Percentiles rank a stretch among this genome's conserved stretches.
These are phyloP conservation scores for Onychorhynchus coronatus DNA, from an alignment of 2,113 vertebrate genomes.

Conservation along the genomic window DNA sequence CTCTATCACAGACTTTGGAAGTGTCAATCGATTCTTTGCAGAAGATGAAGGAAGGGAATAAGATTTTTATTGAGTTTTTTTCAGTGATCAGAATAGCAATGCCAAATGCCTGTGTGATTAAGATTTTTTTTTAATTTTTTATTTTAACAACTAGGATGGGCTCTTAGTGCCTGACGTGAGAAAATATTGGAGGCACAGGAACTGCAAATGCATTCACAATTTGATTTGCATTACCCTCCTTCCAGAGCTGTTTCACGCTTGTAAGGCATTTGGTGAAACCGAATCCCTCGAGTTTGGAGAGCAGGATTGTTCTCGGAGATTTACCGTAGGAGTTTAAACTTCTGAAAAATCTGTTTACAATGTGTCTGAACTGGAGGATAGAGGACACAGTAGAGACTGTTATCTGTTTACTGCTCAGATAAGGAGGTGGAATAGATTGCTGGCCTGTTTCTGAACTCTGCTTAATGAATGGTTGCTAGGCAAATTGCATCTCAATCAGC, in stretches of 20 bases:
- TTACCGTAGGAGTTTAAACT: constrained; percentile 66
- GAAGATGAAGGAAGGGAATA: constrained; percentile 57
- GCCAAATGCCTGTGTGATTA: neutral
- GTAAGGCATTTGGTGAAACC: constrained; percentile 10
- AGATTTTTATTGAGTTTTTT: constrained; percentile 49
- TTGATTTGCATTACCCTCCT: constrained; percentile 31
- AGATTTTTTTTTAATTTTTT: neutral
- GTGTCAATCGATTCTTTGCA: constrained; percentile 55
- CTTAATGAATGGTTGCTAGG: constrained; percentile 83
- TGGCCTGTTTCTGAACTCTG: constrained; percentile 79
- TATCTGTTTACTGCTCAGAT: constrained; percentile 85
- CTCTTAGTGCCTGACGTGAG: constrained; percentile 3
- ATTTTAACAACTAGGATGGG: neutral
- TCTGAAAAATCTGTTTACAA: constrained; percentile 76
- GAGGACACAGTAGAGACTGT: constrained; percentile 76
- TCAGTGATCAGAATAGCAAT: constrained; percentile 38
- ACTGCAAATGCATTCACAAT: constrained; percentile 36
- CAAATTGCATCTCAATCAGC: constrained; percentile 82
- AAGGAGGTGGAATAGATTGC: constrained; percentile 81
- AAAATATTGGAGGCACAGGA: constrained; percentile 25
- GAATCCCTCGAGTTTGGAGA: constrained; percentile 20
- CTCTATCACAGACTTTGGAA: constrained; percentile 21
- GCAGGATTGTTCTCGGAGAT: constrained; percentile 31
- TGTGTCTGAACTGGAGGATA: constrained; percentile 63
- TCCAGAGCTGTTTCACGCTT: constrained; percentile 18